Evolutionary conservation across 2,888 invertebrate species (phyloP), one percentile per base, ranked within the genome.

Genomic region (Eupithecia pulchellata): DNA sequence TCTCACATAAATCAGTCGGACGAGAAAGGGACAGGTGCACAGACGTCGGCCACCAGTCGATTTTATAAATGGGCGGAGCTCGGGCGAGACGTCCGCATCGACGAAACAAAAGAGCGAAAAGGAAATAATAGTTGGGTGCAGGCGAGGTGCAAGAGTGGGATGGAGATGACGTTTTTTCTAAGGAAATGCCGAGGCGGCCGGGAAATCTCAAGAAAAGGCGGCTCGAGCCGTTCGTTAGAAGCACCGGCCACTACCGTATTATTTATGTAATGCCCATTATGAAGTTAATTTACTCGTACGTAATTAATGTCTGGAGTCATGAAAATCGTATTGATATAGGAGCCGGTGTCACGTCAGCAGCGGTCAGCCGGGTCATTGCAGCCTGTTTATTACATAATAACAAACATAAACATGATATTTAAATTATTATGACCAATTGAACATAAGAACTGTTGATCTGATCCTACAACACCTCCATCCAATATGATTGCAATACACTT

Each of bases 31-130:
- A 94, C 93, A 93, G 93, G 92, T 91, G 93, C 90, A 87, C 87
- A 89, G 91, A 86, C 90, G 89, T 85, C 84, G 85, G 83, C 88
- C 86, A 86, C 85, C 91, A 91, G 89, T 90, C 92, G 93, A 93
- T 92, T 91, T 93, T 92, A 93, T 92, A 92, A 92, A 92, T 93
- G 94, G 94, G 94, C 93, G 93, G 93, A 90, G 93, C 91, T 82
- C 86, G 87, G 89, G 88, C 91, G 91, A 88, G 92, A 91, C 89
- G 90, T 89, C 91, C 89, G 89, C 93, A 88, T 85, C 80, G 87
- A 86, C 85, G 88, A 88, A 91, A 91, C 93, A 91, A 90, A 92
- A 90, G 93, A 92, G 93, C 81, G 93, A 91, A 91, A 92, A 86
- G 92, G 93, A 91, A 88, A 89, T 90, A 92, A 89, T 88, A 84